Evolutionary conservation across 2,888 invertebrate genomes (phyloP).

Genomic region (Chrysina gloriosa): DNA sequence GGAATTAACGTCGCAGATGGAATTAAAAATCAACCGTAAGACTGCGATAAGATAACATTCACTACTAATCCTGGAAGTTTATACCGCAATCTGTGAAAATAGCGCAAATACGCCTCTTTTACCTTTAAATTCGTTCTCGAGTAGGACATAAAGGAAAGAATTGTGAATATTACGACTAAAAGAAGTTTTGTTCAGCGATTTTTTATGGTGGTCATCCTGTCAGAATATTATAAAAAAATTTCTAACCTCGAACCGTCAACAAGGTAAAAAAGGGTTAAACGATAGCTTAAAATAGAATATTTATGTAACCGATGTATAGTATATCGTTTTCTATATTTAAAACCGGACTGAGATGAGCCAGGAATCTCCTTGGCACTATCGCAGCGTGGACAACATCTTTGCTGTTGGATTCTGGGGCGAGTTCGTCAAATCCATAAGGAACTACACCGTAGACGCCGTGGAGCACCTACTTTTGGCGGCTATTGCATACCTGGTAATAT

Average conservation of each 20-base stretch:
- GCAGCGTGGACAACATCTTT: slow-evolving; percentile 43
- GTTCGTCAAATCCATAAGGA: slow-evolving; percentile 37
- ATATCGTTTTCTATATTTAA: slow-evolving; percentile 54
- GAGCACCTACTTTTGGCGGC: slow-evolving; percentile 67
- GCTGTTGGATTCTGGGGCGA: slow-evolving; percentile 33
- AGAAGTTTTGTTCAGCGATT: too few relatives aligned
- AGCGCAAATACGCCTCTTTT: too few relatives aligned
- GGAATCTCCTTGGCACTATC: slow-evolving; percentile 55
- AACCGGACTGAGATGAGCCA: slow-evolving; percentile 59
- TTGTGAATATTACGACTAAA: too few relatives aligned
- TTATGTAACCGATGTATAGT: slow-evolving; percentile 52
- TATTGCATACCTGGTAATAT: slow-evolving; percentile 68
- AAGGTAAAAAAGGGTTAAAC: slow-evolving; percentile 13
- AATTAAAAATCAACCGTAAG: too few relatives aligned
- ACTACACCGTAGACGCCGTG: slow-evolving; percentile 68
- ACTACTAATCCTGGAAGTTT: too few relatives aligned
- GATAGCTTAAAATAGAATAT: slow-evolving; percentile 39
- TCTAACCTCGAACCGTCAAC: slow-evolving; percentile 44
- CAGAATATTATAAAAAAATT: slow-evolving; percentile 10
- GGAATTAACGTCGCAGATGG: too few relatives aligned
- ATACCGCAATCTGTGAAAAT: too few relatives aligned
- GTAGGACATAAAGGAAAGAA: too few relatives aligned
- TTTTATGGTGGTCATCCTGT: background rate
- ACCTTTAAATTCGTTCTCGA: too few relatives aligned
- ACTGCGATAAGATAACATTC: too few relatives aligned